Base-by-base conservation (phyloP, 37 sponge, comb jelly and placozoan genomes). In the Aplysina aerophoba region DNA sequence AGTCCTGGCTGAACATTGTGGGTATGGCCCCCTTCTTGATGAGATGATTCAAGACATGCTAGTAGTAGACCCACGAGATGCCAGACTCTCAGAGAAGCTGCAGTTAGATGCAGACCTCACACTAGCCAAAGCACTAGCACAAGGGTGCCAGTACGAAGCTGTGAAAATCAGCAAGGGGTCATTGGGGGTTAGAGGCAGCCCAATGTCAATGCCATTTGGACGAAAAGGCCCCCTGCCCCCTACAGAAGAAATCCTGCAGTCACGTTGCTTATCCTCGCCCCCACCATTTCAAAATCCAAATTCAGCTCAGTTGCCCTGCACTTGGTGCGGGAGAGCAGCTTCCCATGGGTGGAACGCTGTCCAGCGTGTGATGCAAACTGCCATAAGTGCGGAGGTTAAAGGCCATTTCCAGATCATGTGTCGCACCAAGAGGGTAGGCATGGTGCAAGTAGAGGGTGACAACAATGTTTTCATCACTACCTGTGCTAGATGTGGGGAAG, bases 371-470 rank as follows among this genome's bases (percentile, higher is more conserved):
- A 44, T 3, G 50, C 50, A 44, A 44, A 11, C 3, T 44, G 50
- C 50, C 50, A 44, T 8, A 44, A 44, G 50, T 44, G 50, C 50
- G 6, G n/a, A 35, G 39, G 21, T 14, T 17, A 39, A 53, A 28
- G 79, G 79, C 22, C 79, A 79, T 40, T 79, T 44, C 28, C 44
- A 79, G 39, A 44, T 55, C 30, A 22, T 28, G 79, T 79, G 55
- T 44, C 44, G 79, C 24, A 44, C 79, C 0, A 79, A 40, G 27
- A 55, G 30, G 22, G 30, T 25, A 17, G 22, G 53, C 24, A 40
- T 40, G 1, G 27, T 27, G 53, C 53, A 28, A 40, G 54, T 54
- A 4, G 30, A 34, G 14, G 77, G 44, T 21, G 54, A 54, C 54
- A 37, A 13, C 27, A 36, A 73, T 73, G 22, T 73, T 14, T 73